These are phyloP conservation scores for Ctenoplectra terminalis DNA, from an alignment of 1,140 invertebrate species.

Conservation along the genomic window DNA sequence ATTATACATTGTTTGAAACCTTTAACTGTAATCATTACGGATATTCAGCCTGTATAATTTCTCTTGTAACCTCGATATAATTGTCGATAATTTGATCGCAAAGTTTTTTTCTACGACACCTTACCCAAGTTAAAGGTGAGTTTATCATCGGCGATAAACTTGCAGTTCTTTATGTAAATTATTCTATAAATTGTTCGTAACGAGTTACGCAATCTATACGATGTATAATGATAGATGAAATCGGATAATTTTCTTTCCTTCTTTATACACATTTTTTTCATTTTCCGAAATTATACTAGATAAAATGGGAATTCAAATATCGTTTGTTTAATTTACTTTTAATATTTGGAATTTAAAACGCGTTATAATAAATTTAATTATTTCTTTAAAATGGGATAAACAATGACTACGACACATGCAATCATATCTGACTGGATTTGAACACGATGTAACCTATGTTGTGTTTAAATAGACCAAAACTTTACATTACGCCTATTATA, in stretches of 20 bases:
- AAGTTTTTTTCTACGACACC: background rate
- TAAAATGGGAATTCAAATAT: no score
- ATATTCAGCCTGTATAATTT: background rate
- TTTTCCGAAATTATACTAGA: no score
- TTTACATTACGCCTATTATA: background rate
- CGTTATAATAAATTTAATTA: background rate
- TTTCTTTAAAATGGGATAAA: background rate
- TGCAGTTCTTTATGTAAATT: background rate
- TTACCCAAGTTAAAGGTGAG: no score
- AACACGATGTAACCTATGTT: background rate
- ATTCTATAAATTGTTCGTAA: background rate
- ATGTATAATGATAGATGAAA: background rate
- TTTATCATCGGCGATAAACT: background rate
- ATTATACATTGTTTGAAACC: background rate
- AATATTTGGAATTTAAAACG: no score
- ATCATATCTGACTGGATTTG: no score
- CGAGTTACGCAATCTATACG: background rate
- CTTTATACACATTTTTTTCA: no score
- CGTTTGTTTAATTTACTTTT: no score
- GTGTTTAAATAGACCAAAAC: background rate
- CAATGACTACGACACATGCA: background rate
- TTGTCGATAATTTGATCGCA: background rate
- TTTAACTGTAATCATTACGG: background rate
- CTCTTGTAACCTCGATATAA: background rate
- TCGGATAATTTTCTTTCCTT: background rate